Percentiles rank a stretch among this genome's conserved stretches.
Evolutionary conservation across 2,113 vertebrate species (phyloP).

Genomic region (Xiphophorus maculatus): DNA sequence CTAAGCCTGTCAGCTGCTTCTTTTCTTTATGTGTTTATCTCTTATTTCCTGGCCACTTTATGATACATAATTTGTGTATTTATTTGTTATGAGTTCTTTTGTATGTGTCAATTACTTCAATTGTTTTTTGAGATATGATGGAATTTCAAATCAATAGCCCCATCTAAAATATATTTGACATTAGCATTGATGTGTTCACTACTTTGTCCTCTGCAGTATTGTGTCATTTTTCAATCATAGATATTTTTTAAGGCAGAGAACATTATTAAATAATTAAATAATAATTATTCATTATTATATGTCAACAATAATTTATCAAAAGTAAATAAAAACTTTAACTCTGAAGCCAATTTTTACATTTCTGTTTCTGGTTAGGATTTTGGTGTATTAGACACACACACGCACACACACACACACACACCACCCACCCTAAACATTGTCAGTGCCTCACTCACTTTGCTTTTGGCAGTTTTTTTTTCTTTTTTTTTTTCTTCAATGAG

Average conservation of each 20-base stretch:
- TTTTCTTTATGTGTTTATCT: not conserved
- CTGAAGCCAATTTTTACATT: not conserved
- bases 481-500: slow-evolving; percentile 59
- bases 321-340: not conserved
- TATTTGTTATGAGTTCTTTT: not conserved
- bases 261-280: too few relatives aligned
- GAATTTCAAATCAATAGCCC: too few relatives aligned
- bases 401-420: not conserved
- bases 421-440: not conserved
- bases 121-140: too few relatives aligned
- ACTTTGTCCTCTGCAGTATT: too few relatives aligned
- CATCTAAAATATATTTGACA: too few relatives aligned
- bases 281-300: too few relatives aligned
- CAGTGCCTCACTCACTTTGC: slow-evolving; percentile 26
- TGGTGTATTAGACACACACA: not conserved
- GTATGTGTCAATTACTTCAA: not conserved
- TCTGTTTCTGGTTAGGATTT: not conserved
- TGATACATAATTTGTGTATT: not conserved
- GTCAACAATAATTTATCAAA: not conserved
- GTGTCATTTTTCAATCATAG: too few relatives aligned
- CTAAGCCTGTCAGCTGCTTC: not conserved
- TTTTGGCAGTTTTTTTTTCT: slow-evolving; percentile 60
- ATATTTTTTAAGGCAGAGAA: too few relatives aligned
- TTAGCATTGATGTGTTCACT: too few relatives aligned
- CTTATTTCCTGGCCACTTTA: not conserved